These are phyloP conservation scores for Mystacornis crossleyi DNA, from an alignment of 2,113 vertebrate genomes.

Conservation along the genomic window DNA sequence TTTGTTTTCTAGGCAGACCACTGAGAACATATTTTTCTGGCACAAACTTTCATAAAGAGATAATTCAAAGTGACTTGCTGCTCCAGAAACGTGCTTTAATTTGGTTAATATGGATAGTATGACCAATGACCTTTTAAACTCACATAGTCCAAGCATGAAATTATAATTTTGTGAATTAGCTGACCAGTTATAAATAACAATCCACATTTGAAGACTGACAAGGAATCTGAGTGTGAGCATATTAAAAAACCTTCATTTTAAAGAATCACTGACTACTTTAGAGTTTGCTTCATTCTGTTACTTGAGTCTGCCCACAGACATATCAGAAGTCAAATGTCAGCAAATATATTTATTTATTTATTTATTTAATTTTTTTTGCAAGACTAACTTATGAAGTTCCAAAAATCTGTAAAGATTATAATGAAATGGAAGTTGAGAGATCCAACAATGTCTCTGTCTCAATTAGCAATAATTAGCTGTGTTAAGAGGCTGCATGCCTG, in stretches of 20 bases:
- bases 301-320: not conserved
- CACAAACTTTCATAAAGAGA: not conserved
- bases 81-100: not conserved
- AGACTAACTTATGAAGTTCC: not conserved
- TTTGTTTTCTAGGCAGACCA: not conserved
- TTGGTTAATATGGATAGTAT: not conserved
- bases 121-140: not conserved
- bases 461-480: not conserved
- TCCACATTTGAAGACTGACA: not conserved
- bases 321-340: not conserved
- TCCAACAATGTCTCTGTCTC: not conserved
- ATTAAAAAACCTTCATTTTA: fast-evolving
- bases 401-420: not conserved
- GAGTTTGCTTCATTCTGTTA: not conserved
- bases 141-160: not conserved
- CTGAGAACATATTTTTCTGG: not conserved
- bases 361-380: no score
- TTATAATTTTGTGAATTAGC: not conserved
- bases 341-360: no score
- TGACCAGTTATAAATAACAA: not conserved
- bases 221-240: not conserved
- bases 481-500: not conserved
- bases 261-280: not conserved
- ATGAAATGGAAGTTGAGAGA: not conserved
- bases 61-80: not conserved